Evolutionary conservation across 2,113 vertebrate species (phyloP), one percentile per base, ranked within the genome.

Genomic region (Stomatorhinus ivindoensis): DNA sequence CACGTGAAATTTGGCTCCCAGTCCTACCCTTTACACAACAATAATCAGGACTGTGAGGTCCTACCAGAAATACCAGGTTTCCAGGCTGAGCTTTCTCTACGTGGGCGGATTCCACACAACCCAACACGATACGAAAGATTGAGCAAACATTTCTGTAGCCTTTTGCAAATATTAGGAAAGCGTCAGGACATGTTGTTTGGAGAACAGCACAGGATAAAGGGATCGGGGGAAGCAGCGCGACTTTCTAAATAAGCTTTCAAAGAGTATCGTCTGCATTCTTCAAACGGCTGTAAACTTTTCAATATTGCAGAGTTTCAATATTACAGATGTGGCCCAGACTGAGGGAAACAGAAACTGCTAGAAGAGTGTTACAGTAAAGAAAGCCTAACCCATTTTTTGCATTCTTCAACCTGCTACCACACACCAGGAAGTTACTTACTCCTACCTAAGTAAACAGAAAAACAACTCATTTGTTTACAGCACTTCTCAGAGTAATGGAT

Each of bases 11-110:
- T 87, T 53, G n/a, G 65, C 85, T 87, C 19, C 13, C n/a, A 85
- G 48, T 42, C 50, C 39, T 84, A 35, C 42, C 13, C 80, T 46
- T 89, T 61, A 55, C 90, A 92, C 92, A 91, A 44, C 80, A 46
- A 87, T 21, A 27, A 1, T 61, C 42, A 87, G 9, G 73, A 91
- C 90, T 27, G 87, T 58, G 21, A 88, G 88, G 55, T 35, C 58
- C 11, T 39, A 80, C 88, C 65, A 73, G 39, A 51, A 50, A 51
- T 55, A 85, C 39, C 76, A 39, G 69, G 88, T 84, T 46, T 51
- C 88, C 69, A 53, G 55, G 39, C 19, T 55, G 51, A 61, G 51
- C 17, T 46, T 27, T 47, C 44, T 76, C 46, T 88, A 39, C 3
- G 76, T 80, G 76, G 80, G 88, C 4, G 80, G 82, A 47, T 84